These are phyloP conservation scores for Drosophila biarmipes DNA, from an alignment of 1,140 invertebrate species.

Conservation along the genomic window DNA sequence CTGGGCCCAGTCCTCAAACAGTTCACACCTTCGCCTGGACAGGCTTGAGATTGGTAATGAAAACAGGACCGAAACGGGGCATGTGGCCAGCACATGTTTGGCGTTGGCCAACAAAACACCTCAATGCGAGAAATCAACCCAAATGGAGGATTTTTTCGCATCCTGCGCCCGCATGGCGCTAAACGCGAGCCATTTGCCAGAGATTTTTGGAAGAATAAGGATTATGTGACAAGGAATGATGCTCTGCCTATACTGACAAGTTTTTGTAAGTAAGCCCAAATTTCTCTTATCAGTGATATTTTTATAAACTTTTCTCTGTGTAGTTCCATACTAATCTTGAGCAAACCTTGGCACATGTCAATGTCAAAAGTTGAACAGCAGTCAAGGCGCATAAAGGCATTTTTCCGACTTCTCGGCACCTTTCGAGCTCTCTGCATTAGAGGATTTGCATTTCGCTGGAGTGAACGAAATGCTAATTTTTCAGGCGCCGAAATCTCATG, in stretches of 20 bases:
- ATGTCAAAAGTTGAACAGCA: constrained; percentile 69
- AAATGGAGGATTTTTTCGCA: constrained; percentile 49
- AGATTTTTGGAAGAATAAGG: background rate
- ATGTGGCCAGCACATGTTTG: constrained; percentile 64
- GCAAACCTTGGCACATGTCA: constrained; percentile 67
- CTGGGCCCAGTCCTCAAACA: background rate
- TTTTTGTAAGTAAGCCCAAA: background rate
- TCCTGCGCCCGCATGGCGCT: constrained; percentile 75
- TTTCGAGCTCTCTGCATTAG: constrained; percentile 65
- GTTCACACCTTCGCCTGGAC: constrained; percentile 37
- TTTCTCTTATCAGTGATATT: too few relatives aligned
- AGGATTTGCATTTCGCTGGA: constrained; percentile 56
- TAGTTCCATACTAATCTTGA: background rate
- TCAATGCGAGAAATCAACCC: constrained; percentile 42
- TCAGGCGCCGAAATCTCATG: constrained; percentile 73
- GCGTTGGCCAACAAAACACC: constrained; percentile 61
- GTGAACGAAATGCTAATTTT: constrained; percentile 30
- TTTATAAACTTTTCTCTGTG: background rate
- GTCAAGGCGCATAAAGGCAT: constrained; percentile 69
- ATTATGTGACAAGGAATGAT: background rate
- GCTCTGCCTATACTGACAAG: background rate
- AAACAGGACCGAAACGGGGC: constrained; percentile 24
- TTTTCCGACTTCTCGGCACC: constrained; percentile 75
- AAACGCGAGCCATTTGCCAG: constrained; percentile 44
- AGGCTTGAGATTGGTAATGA: constrained; percentile 30